Evolutionary conservation across 2,113 vertebrate genomes (phyloP).

Genomic region (Blennius ocellaris): DNA sequence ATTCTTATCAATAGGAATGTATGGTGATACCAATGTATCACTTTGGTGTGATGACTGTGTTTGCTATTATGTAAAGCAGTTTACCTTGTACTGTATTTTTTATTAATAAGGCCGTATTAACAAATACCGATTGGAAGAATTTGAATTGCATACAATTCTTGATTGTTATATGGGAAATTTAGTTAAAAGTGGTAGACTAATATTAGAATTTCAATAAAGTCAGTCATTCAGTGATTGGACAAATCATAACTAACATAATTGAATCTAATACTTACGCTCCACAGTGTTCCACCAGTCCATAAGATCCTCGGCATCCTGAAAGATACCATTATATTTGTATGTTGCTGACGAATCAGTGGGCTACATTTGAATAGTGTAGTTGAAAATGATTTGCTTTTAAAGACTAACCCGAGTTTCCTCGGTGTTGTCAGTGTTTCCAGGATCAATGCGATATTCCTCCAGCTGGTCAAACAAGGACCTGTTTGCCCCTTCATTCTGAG

Average conservation of each 20-base stretch:
- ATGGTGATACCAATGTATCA: no score
- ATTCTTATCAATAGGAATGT: background rate
- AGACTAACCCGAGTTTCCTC: constrained; percentile 63
- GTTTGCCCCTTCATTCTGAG: constrained; percentile 56
- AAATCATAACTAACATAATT: background rate
- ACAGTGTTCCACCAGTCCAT: constrained; percentile 84
- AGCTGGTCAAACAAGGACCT: constrained; percentile 74
- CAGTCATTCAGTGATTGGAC: no score
- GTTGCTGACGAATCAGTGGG: background rate
- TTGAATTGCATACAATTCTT: no score
- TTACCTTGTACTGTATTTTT: no score
- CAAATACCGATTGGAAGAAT: no score
- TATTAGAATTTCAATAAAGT: background rate
- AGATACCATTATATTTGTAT: constrained; percentile 15
- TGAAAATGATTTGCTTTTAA: background rate
- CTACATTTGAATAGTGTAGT: background rate
- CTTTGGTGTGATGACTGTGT: no score
- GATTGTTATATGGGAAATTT: no score
- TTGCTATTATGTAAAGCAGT: no score
- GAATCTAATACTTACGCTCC: constrained; percentile 69
- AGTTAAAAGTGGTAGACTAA: no score
- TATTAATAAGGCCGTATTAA: no score
- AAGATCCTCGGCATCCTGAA: constrained; percentile 74
- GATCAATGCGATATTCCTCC: constrained; percentile 68
- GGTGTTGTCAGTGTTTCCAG: background rate